Evolutionary conservation across 37 sponge, comb jelly and placozoan species (phyloP).

Genomic region (Aphrocallistes beatrix): DNA sequence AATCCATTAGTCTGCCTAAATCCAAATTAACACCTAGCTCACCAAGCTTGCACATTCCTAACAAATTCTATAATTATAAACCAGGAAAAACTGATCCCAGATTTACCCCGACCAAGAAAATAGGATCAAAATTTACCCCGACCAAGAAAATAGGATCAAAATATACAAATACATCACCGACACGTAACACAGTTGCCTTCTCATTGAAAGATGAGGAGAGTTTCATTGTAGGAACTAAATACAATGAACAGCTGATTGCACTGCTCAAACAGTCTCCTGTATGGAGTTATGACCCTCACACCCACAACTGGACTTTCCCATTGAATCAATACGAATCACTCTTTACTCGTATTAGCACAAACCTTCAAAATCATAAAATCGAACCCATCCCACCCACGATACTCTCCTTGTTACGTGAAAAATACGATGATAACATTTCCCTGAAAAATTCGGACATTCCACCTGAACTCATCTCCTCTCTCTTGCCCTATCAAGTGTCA

Average conservation of each 20-base stretch:
- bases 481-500: constrained; percentile 4
- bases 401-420: background rate
- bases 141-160: too few species aligned
- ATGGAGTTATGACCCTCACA: background rate
- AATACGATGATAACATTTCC: background rate
- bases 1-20: too few species aligned
- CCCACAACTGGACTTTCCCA: background rate
- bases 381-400: background rate
- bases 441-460: background rate
- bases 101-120: too few species aligned
- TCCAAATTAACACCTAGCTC: too few species aligned
- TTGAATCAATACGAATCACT: background rate
- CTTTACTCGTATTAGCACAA: background rate
- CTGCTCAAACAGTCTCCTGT: background rate
- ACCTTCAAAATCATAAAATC: background rate
- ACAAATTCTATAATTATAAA: too few species aligned
- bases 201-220: constrained; percentile 2
- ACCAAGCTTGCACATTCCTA: too few species aligned
- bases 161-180: too few species aligned
- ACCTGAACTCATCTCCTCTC: background rate
- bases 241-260: background rate
- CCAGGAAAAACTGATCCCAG: too few species aligned
- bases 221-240: background rate
- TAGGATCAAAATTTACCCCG: too few species aligned
- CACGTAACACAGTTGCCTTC: background rate